Conservation (phyloP, 2,113 vertebrate species). For the Ia io region DNA sequence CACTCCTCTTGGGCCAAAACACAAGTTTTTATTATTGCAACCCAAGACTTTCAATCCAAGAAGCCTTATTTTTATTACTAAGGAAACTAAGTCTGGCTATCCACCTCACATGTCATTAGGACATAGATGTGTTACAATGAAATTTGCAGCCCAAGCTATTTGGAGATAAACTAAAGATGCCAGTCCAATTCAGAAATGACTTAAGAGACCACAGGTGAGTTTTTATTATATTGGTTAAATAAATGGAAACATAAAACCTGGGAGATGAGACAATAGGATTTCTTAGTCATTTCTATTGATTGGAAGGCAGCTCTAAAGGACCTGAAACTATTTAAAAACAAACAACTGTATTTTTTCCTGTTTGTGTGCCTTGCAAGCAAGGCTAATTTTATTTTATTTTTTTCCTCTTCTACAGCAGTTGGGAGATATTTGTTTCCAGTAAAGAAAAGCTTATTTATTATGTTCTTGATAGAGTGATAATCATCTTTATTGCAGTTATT, state of each 20-base stretch:
- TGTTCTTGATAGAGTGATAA: not conserved
- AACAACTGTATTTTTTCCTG: constrained; percentile 14
- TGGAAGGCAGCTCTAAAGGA: constrained; percentile 17
- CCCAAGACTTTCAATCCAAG: not conserved
- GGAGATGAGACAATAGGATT: constrained; percentile 39
- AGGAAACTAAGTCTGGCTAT: not conserved
- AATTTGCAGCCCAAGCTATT: constrained; percentile 7
- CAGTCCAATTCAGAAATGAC: constrained; percentile 44
- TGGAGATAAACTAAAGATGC: constrained; percentile 18
- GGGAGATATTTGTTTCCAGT: constrained; percentile 23
- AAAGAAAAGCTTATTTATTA: not conserved
- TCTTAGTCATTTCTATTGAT: constrained; percentile 64
- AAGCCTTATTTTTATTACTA: not conserved
- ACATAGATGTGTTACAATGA: not conserved
- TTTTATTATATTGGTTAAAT: constrained; percentile 62
- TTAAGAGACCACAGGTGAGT: constrained; percentile 18
- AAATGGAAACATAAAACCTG: constrained; percentile 55
- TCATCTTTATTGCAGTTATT: not conserved
- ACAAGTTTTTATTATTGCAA: not conserved
- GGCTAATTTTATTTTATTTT: not conserved
- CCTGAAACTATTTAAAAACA: constrained; percentile 51
- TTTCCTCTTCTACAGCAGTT: not conserved
- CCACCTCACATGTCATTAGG: not conserved
- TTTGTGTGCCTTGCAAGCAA: constrained; percentile 28
- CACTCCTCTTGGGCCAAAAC: not conserved